Percentiles rank a stretch among this genome's conserved stretches.
Evolutionary conservation across 1,140 invertebrate species (phyloP).

Genomic region (Caerostris darwini): DNA sequence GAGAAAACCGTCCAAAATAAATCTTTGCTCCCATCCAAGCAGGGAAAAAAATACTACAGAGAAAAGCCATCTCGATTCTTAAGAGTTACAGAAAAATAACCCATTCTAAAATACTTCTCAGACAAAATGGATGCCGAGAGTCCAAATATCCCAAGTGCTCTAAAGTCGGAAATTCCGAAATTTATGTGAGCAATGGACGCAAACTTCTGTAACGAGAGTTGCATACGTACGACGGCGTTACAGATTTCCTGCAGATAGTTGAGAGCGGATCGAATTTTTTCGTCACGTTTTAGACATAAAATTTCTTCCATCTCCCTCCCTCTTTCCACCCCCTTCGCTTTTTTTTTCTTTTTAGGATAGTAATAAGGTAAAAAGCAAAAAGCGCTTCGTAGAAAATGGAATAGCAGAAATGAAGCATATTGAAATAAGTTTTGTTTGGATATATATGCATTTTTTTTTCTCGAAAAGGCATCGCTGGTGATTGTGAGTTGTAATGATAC

Average conservation of each 20-base stretch:
- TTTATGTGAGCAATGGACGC: slow-evolving; percentile 33
- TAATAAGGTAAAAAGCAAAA: slow-evolving; percentile 38
- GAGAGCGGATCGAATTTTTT: slow-evolving; percentile 48
- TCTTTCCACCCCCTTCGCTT: not conserved
- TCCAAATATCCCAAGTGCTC: not conserved
- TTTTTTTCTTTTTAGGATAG: not conserved
- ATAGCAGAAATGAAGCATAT: slow-evolving; percentile 10
- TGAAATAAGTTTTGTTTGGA: slow-evolving; percentile 25
- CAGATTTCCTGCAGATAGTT: not conserved
- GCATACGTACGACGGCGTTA: slow-evolving; percentile 51
- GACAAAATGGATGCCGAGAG: not conserved
- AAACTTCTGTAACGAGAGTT: slow-evolving; percentile 46
- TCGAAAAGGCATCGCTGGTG: not conserved
- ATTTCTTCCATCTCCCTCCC: not conserved
- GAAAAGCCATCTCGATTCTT: not conserved
- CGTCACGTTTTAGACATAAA: slow-evolving; percentile 61
- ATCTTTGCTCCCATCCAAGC: no score
- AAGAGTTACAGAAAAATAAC: not conserved
- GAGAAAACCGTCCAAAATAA: no score
- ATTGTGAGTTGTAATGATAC: not conserved
- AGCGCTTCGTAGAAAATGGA: not conserved
- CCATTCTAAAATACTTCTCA: not conserved
- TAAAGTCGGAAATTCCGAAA: slow-evolving; percentile 10
- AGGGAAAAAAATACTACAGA: not conserved
- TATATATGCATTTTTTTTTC: not conserved